Conservation (phyloP, 2,113 vertebrate species). For the Bubo bubo region DNA sequence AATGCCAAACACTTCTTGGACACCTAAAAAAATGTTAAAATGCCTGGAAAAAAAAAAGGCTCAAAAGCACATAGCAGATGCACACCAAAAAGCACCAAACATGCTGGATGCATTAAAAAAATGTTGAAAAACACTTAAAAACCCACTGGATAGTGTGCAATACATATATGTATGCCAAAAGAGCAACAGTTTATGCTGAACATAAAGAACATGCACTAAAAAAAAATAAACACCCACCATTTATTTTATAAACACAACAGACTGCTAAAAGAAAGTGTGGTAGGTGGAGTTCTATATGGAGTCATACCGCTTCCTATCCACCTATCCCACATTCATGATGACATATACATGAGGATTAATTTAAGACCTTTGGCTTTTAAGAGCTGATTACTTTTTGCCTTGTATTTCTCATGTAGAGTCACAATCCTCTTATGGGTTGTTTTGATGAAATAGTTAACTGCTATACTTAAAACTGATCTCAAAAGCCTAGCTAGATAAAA, state of each 20-base stretch:
- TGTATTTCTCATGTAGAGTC: neutral
- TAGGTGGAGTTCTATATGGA: neutral
- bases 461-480: neutral
- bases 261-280: neutral
- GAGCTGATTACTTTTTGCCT: neutral
- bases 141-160: neutral
- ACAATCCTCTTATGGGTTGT: neutral
- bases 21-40: neutral
- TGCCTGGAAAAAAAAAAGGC: neutral
- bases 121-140: neutral
- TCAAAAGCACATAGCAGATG: fast-evolving
- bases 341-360: neutral
- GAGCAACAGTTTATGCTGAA: neutral
- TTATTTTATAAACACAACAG: neutral
- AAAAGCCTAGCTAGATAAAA: neutral
- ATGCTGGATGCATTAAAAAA: neutral
- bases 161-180: too few relatives aligned
- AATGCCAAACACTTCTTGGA: neutral
- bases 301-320: neutral
- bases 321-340: neutral
- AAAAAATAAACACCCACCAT: neutral
- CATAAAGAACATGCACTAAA: neutral
- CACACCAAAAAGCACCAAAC: neutral
- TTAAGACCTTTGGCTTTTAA: neutral
- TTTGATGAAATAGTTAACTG: neutral